These are phyloP conservation scores for Taeniopygia guttata DNA, from an alignment of 2,797 vertebrate species.

Conservation along the genomic window DNA sequence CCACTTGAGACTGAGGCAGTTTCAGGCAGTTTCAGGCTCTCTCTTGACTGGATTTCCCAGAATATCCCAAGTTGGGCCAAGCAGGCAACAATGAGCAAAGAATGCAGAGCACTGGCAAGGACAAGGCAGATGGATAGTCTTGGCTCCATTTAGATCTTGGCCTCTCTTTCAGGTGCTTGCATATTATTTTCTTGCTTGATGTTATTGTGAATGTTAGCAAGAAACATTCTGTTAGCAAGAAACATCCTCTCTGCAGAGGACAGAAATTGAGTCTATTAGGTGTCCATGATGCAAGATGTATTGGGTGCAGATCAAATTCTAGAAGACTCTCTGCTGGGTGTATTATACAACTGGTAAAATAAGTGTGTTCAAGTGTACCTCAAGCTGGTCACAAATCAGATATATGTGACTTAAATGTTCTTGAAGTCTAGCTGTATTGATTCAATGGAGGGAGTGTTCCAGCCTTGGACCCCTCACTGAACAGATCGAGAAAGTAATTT, in stretches of 20 bases:
- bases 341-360: not conserved
- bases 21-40: not conserved
- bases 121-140: not conserved
- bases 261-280: not conserved
- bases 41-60: not conserved
- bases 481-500: not conserved
- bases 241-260: not conserved
- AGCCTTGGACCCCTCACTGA: not conserved
- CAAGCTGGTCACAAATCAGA: conserved; percentile 16
- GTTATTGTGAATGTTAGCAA: not conserved
- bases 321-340: not conserved
- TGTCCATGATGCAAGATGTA: not conserved
- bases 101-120: not conserved
- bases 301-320: not conserved
- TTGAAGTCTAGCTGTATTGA: conserved; percentile 1
- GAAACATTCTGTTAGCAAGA: not conserved
- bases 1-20: not conserved
- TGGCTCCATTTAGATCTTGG: not conserved
- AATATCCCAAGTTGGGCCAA: not conserved
- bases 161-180: not conserved
- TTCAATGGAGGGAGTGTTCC: not conserved
- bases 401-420: conserved; percentile 7
- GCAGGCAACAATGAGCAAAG: not conserved
- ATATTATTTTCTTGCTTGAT: not conserved
- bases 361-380: not conserved